Evolutionary conservation across 2,888 invertebrate species (phyloP).

Genomic region (Sturmia bella): DNA sequence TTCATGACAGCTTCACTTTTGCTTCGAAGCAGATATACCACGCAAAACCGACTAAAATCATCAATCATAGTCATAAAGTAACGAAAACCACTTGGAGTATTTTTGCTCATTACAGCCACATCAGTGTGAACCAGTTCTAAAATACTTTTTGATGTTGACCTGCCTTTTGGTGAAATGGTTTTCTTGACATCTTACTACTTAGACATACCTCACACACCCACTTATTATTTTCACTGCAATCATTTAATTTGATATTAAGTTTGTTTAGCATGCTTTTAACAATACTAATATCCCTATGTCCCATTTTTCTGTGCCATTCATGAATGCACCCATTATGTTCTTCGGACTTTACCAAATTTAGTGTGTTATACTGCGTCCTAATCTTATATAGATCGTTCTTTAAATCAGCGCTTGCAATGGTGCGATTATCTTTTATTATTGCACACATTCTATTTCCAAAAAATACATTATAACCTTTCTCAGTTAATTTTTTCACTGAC

Average conservation of each 20-base stretch:
- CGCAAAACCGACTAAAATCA: slow-evolving; percentile 16
- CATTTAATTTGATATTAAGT: slow-evolving; percentile 13
- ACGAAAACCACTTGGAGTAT: slow-evolving; percentile 10
- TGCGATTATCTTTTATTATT: too few species aligned
- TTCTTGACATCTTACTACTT: slow-evolving; percentile 35
- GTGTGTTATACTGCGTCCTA: not conserved
- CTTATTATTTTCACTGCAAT: slow-evolving; percentile 7
- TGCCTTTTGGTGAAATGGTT: slow-evolving; percentile 35
- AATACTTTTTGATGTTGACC: slow-evolving; percentile 22
- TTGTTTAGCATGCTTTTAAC: slow-evolving; percentile 24
- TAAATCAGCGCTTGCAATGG: slow-evolving; percentile 2
- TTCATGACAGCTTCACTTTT: slow-evolving; percentile 6
- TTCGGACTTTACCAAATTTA: slow-evolving; percentile 6
- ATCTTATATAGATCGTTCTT: slow-evolving; percentile 13
- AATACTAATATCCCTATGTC: slow-evolving; percentile 38
- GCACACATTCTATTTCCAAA: too few species aligned
- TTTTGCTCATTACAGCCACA: slow-evolving; percentile 13
- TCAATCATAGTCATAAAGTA: slow-evolving; percentile 21
- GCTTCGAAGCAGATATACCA: slow-evolving; percentile 66
- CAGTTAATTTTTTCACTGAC: slow-evolving; percentile 16
- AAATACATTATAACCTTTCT: slow-evolving; percentile 12
- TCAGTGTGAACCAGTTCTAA: slow-evolving; percentile 23
- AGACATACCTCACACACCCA: slow-evolving; percentile 30
- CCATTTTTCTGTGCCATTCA: slow-evolving; percentile 33
- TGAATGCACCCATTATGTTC: slow-evolving; percentile 16